Conservation (phyloP, 2,888 invertebrate genomes). For the Cybosia mesomella region DNA sequence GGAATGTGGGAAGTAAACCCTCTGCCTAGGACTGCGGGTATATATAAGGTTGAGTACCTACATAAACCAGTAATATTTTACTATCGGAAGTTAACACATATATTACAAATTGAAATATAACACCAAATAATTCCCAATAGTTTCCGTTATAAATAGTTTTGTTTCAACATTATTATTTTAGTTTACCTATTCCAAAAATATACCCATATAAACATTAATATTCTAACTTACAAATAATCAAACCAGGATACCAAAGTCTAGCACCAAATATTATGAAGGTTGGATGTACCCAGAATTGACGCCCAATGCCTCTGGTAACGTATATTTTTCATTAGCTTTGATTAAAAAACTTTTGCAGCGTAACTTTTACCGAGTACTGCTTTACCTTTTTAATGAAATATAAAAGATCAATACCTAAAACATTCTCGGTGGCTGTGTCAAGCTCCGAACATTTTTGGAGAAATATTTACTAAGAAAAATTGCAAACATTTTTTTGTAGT, state of each 20-base stretch:
- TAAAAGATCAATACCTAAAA: constrained; percentile 55
- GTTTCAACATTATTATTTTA: no score
- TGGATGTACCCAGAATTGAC: constrained; percentile 38
- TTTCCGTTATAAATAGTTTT: no score
- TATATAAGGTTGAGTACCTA: no score
- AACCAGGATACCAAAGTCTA: constrained; percentile 22
- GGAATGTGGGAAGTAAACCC: no score
- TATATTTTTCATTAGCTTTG: constrained; percentile 71
- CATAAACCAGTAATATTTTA: no score
- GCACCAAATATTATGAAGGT: constrained; percentile 39
- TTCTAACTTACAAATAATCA: constrained; percentile 26
- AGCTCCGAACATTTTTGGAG: constrained; percentile 18
- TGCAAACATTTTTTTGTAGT: neutral
- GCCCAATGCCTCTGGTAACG: constrained; percentile 46
- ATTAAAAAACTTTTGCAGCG: constrained; percentile 70
- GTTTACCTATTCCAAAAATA: neutral
- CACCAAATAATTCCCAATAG: no score
- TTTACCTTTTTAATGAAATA: constrained; percentile 60
- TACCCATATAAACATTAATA: neutral
- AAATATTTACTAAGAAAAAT: constrained; percentile 24
- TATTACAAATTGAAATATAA: no score
- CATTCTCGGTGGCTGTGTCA: constrained; percentile 40
- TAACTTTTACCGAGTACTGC: constrained; percentile 55
- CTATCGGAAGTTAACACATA: no score
- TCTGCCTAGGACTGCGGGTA: no score